A percentile compares a stretch with the other conserved stretches of the same genome.
These are phyloP conservation scores for Corythornis cristatus DNA, from an alignment of 2,113 vertebrate genomes.

Conservation along the genomic window DNA sequence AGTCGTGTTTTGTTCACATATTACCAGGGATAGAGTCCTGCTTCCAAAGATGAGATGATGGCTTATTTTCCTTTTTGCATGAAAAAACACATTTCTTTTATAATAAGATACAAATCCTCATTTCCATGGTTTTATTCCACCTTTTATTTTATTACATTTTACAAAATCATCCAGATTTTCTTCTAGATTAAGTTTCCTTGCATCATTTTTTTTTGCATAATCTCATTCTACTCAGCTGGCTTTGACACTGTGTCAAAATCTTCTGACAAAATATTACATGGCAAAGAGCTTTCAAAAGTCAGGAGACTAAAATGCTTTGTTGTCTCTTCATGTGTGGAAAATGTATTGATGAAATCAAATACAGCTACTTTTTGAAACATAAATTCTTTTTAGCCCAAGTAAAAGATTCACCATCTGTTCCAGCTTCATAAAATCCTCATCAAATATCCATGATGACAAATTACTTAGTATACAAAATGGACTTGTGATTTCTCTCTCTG, in stretches of 20 bases:
- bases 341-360: background rate
- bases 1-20: constrained; percentile 18
- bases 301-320: background rate
- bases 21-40: background rate
- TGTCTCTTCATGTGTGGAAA: background rate
- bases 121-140: background rate
- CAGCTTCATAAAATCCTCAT: constrained; percentile 18
- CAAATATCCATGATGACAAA: constrained; percentile 33
- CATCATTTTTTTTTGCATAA: background rate
- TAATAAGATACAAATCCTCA: constrained; percentile 12
- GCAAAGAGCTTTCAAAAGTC: constrained; percentile 3
- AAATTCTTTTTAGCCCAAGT: constrained; percentile 22
- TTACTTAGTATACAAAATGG: background rate
- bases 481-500: background rate
- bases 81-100: background rate
- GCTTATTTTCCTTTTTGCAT: background rate
- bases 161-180: background rate
- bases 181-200: constrained; percentile 1
- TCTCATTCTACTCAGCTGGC: background rate
- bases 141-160: constrained; percentile 31
- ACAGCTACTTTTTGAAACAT: background rate
- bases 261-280: constrained; percentile 15
- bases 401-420: constrained; percentile 44
- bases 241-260: constrained; percentile 5
- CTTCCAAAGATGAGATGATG: background rate